Base-by-base conservation (phyloP, 2,797 vertebrate genomes). In the Hippocampus kuda region DNA sequence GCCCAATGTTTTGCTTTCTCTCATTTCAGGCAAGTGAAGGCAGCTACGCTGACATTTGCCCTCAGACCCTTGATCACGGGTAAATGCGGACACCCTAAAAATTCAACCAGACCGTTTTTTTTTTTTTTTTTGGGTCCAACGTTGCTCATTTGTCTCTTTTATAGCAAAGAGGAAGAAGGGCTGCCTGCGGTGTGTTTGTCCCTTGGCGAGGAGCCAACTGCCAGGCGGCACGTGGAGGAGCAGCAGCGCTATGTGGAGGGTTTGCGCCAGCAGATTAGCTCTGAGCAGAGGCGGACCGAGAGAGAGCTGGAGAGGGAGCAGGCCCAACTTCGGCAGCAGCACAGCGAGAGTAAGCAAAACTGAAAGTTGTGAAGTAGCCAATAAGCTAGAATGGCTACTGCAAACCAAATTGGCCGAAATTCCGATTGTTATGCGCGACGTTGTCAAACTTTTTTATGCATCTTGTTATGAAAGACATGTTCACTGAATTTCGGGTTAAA, bases 281-380 rank as follows among this genome's bases (percentile, higher is more conserved):
- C 79, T 65, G 94, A 93, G 74, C 93, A 95, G 76, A 90, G 86
- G 75, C 84, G 82, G 79, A 90, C 91, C 41, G 93, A 96, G 71
- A 87, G 3, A 75, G 93, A 95, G 49, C 88, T 94, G 77, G 91
- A 94, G 73, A 85, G 88, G 53, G 93, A 94, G 76, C 93, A 94
- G 83, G 89, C 90, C 3, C 74, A 77, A 34, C 87, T 94, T 53
- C 85, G 83, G 75, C 90, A 92, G 77, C 92, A 93, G 79, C 91
- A 91, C 73, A 81, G 81, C 76, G 93, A 94, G 70, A 88, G 97
- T 98, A 86, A 79, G 95, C 88, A 67, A 24, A 46, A 46, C 24
- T 56, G 10, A 56, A 56, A 24, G 22, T 15, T 49, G 15, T 16
- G 48, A 18, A 0, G 1, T n/a, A 53, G 51, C 51, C 7, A 53